phyloP scores from a whole-genome alignment of 2,113 vertebrate species.

The Psettodes erumei region DNA sequence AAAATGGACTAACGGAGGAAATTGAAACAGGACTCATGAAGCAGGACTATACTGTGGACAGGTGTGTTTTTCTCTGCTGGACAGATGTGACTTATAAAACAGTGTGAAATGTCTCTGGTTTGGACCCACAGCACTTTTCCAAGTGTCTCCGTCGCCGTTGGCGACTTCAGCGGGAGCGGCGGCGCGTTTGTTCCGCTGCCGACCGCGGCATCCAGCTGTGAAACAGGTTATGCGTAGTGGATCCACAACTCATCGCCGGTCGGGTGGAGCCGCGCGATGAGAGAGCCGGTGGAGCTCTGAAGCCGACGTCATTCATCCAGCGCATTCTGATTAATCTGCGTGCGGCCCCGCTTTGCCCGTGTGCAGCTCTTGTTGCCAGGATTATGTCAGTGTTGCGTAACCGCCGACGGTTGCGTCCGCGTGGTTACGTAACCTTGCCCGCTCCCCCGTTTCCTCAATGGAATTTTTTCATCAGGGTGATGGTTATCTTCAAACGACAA shows the following conservation, averaged over 20 bases:
- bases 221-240: background rate
- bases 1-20: no score
- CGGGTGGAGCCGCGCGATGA: no score
- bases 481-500: slow-evolving; percentile 32
- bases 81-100: no score
- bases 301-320: no score
- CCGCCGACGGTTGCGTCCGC: slow-evolving; percentile 14
- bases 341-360: background rate
- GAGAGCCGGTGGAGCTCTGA: background rate
- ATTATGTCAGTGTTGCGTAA: slow-evolving; percentile 23
- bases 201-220: background rate
- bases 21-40: no score
- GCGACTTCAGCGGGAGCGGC: background rate
- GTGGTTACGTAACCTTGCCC: slow-evolving; percentile 18
- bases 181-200: background rate
- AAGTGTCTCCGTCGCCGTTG: background rate
- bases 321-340: slow-evolving; percentile 13
- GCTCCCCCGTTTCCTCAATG: slow-evolving; percentile 31
- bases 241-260: no score
- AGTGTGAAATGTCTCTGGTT: no score
- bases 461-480: slow-evolving; percentile 44
- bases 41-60: no score
- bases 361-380: background rate
- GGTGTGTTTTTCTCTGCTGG: no score
- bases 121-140: no score